Conservation (phyloP, 2,113 vertebrate genomes). For the Mungos mungo region DNA sequence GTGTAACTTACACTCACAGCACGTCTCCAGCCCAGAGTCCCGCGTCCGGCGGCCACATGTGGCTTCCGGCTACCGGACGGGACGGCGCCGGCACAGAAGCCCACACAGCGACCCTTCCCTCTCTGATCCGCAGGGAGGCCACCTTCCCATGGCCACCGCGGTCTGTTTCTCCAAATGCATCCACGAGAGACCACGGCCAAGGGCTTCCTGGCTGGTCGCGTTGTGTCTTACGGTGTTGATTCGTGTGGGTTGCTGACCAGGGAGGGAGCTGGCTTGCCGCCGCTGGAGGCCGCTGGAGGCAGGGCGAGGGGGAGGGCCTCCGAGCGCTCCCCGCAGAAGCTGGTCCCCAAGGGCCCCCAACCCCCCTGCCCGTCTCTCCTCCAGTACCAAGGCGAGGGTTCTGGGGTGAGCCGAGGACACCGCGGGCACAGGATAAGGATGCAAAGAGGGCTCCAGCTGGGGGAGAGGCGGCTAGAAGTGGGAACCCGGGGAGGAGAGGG, state of each 20-base stretch:
- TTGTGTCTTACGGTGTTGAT: rapidly evolving
- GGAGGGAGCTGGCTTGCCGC: neutral
- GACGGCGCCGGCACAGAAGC: neutral
- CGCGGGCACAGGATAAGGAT: rapidly evolving
- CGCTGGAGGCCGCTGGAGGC: neutral
- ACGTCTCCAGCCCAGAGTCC: rapidly evolving
- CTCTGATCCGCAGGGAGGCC: rapidly evolving
- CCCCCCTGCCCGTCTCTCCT: neutral
- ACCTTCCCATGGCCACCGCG: rapidly evolving
- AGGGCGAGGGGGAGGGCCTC: neutral
- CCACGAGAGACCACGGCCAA: neutral
- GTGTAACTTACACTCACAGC: too few species aligned
- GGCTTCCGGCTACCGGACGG: too few species aligned
- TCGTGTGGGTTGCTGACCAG: neutral
- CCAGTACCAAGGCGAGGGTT: rapidly evolving
- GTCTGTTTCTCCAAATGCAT: neutral
- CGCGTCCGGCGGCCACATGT: too few species aligned
- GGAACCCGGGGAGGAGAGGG: too few species aligned
- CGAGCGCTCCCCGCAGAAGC: neutral
- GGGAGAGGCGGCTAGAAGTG: neutral
- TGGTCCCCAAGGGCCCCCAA: rapidly evolving
- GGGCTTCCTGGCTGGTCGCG: neutral
- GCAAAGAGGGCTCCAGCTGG: neutral
- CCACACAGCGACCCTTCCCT: rapidly evolving
- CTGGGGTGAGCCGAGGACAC: rapidly evolving